Base-by-base conservation (phyloP, 1,140 invertebrate genomes). In the Trachymyrmex septentrionalis region DNA sequence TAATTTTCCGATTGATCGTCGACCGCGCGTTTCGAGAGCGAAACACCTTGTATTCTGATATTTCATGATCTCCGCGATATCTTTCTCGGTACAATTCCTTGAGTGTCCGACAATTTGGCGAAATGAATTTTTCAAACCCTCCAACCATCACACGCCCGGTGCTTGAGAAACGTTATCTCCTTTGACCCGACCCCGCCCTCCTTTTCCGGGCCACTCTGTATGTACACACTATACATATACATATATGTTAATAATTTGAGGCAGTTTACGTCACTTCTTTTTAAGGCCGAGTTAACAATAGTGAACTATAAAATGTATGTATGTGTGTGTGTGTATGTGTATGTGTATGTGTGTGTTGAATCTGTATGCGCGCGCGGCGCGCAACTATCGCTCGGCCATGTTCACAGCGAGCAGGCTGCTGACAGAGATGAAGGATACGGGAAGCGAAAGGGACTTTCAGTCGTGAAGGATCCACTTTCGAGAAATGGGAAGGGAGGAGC, bases 201-300 rank as follows among this genome's bases (percentile, higher is more conserved):
- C 77, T 14, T 21, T 61, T 48, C 80, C 80, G 55, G 80, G 69
- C 69, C 55, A 24, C 69, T 38, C 69, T 53, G 80, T 50, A 84
- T 27, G 71, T 61, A 84, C 48, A 67, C 57, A 61, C 80, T 84
- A 84, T 75, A 84, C 80, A 84, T 84, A 75, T 84, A 84, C 38
- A 84, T 89, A 89, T 90, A 90, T 89, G 86, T 90, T 88, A 91
- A 88, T 91, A 88, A 81, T 91, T 87, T 91, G 90, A 91, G 90
- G 90, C 90, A 91, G 90, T 91, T 91, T 91, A 91, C 87, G 90
- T 91, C 87, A 91, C 88, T 91, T 91, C 77, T 67, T 86, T 88
- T 91, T 91, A 91, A 91, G 90, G 90, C 90, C 90, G 90, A 91
- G 90, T 91, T 91, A 91, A 90, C 72, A 91, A 82, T 91, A 91